Base-by-base conservation (phyloP, 1,140 invertebrate genomes). In the Acromyrmex echinatior region DNA sequence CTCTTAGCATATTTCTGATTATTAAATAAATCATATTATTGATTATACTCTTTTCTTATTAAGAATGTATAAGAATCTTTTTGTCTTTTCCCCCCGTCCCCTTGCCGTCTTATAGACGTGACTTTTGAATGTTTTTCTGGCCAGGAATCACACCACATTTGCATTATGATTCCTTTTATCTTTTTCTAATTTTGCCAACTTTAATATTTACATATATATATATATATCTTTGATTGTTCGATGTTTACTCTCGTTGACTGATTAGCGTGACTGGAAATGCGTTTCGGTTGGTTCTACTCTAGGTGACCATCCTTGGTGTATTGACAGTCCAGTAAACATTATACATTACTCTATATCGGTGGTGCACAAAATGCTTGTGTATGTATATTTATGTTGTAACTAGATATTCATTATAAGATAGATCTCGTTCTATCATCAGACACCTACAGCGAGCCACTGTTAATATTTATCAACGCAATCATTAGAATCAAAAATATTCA, bases 341-440 rank as follows among this genome's bases (percentile, higher is more conserved):
- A 91, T 88, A 91, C 88, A 90, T 89, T 92, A 91, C 92, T 93
- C 88, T 92, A 88, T 93, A 92, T 95, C 92, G 87, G 92, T 95
- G 92, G 92, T 94, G 93, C 94, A 94, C 94, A 94, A 91, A 94
- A 95, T 95, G 94, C 94, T 95, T 95, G 94, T 95, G 94, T 95
- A 95, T 95, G 94, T 95, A 94, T 95, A 95, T 94, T 95, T 94
- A 94, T 95, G 94, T 95, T 95, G 95, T 95, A 92, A 93, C 92
- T 95, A 95, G 93, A 93, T 94, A 94, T 94, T 92, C 88, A 93
- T 93, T 94, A 92, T 92, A 63, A 86, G 81, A 80, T 81, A 81
- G 65, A 81, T 71, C 88, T 91, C 85, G 62, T 92, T 91, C 66
- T 90, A 87, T 91, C 88, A 76, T 79, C 73, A 87, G 88, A 88